A percentile compares a stretch with the other conserved stretches of the same genome.
These are phyloP conservation scores for Callospermophilus lateralis DNA, from an alignment of 2,113 vertebrate genomes.

Conservation along the genomic window DNA sequence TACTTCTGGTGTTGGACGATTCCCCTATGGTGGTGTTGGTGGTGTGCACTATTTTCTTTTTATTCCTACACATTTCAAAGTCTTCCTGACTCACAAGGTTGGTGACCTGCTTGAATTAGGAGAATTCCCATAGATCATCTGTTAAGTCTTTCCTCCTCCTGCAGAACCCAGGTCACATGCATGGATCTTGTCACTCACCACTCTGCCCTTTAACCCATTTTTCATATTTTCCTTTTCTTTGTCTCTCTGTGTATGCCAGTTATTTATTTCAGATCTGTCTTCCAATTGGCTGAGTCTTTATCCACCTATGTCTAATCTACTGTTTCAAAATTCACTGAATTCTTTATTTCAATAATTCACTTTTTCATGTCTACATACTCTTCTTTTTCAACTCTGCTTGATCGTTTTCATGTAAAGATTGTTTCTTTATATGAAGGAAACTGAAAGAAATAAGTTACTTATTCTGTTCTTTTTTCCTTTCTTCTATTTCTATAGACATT, in stretches of 20 bases:
- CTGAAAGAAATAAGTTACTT: background rate
- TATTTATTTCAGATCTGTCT: background rate
- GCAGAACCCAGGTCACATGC: background rate
- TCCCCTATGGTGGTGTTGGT: background rate
- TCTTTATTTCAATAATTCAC: background rate
- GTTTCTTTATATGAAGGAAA: too few relatives aligned
- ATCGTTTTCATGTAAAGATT: too few relatives aligned
- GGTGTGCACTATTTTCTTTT: background rate
- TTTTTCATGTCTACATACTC: background rate
- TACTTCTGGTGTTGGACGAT: background rate
- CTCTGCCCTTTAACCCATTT: background rate
- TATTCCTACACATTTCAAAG: background rate
- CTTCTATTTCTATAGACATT: background rate
- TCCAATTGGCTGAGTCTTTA: background rate
- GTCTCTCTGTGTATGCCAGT: background rate
- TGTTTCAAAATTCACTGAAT: background rate
- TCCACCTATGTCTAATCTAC: background rate
- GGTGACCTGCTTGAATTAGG: background rate
- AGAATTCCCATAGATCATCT: background rate
- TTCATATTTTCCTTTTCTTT: background rate
- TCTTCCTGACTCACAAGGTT: background rate
- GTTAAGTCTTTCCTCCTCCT: background rate
- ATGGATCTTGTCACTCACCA: background rate
- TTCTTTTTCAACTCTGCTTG: background rate
- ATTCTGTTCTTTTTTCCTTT: background rate